phyloP scores from a whole-genome alignment of 2,888 invertebrate genomes.

The Aspidapion aeneum region DNA sequence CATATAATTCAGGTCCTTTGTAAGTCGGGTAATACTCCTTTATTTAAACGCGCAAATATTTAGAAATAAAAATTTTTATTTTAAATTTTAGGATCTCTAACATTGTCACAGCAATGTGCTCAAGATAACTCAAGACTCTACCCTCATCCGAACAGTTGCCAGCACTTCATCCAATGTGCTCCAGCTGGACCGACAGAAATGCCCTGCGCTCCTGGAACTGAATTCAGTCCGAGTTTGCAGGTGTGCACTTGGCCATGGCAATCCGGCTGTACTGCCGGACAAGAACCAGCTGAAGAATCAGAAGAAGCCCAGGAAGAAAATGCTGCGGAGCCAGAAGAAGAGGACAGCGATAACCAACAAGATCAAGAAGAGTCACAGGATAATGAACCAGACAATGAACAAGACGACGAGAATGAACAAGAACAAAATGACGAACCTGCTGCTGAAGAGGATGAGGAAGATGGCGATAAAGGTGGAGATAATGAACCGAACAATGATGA shows the following conservation, averaged over 20 bases:
- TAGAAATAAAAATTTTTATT: neutral
- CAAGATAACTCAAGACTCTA: neutral
- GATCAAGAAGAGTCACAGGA: neutral
- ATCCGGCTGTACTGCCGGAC: slow-evolving; percentile 18
- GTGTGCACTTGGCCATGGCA: slow-evolving; percentile 17
- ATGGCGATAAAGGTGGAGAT: neutral
- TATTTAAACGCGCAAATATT: no score
- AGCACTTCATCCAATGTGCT: slow-evolving; percentile 18
- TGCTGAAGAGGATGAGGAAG: neutral
- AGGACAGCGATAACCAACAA: neutral
- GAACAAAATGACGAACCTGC: neutral
- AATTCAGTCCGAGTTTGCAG: slow-evolving; percentile 19
- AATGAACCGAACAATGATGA: neutral
- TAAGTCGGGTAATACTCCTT: no score
- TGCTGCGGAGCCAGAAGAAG: neutral
- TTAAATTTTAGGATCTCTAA: neutral
- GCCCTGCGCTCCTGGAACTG: slow-evolving; percentile 21
- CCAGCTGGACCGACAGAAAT: slow-evolving; percentile 18
- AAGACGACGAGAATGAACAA: neutral
- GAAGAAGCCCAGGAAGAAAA: neutral
- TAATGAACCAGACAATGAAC: neutral
- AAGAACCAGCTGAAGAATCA: neutral
- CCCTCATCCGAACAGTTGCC: slow-evolving; percentile 21
- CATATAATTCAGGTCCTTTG: no score
- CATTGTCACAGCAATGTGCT: neutral